Base-by-base conservation (phyloP, 2,113 vertebrate species). In the Chrysochloris asiatica region DNA sequence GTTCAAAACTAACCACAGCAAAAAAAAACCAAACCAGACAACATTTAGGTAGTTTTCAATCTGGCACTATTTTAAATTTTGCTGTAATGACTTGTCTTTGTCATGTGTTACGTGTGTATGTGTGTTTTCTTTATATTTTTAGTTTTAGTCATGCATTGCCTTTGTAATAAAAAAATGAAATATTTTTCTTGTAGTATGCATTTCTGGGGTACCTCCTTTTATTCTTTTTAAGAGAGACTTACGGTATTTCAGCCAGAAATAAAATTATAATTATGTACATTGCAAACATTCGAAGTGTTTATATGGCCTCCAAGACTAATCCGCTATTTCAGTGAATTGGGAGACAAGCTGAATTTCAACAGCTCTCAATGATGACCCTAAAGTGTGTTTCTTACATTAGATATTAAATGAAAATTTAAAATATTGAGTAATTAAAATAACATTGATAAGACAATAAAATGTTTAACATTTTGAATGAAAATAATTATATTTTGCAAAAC, bases 281-380 rank as follows among this genome's bases (percentile, higher is more conserved):
- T 77, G 50, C 54, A 86, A 83, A 61, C 36, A 73, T 4, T 26
- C 4, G 67, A 41, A 5, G 7, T 78, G 9, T 86, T 92, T 75
- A 19, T 3, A 8, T 36, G 38, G 24, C 21, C 16, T 86, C 11
- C 4, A 38, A 12, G 30, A 54, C 22, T 43, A n/a, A 41, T 33
- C 5, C 38, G 43, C 48, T 59, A 59, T 83, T 69, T 87, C 56
- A 83, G 43, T 47, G 48, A 88, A 71, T 21, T 73, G 41, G 75
- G 72, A 83, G 41, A 63, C 7, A 87, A 77, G 47, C 22, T 78
- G 10, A 43, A 12, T 38, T 83, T 90, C 50, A 85, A 30, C 30
- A 38, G 17, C 43, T 86, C 59, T 90, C 83, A 88, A 79, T 83
- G 21, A 79, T 87, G n/a, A n/a, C n/a, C n/a, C n/a, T n/a, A n/a